Conservation (phyloP, 2,888 invertebrate genomes). For the Volucella bombylans region DNA sequence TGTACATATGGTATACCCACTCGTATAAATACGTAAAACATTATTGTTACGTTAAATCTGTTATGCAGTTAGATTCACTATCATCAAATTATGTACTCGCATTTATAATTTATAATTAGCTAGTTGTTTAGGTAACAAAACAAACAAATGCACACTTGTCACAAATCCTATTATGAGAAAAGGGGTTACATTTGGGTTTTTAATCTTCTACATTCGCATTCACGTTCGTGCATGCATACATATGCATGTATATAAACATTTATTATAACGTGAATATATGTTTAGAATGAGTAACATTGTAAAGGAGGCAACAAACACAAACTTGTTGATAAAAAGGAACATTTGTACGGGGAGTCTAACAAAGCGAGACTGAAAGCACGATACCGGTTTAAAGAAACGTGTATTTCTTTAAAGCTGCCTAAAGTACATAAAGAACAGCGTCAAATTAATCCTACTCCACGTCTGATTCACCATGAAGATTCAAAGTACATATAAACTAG, state of each 20-base stretch:
- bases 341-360: constrained; percentile 54
- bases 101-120: too few species aligned
- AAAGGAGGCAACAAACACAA: too few species aligned
- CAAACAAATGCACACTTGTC: constrained; percentile 28
- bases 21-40: not conserved
- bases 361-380: constrained; percentile 65
- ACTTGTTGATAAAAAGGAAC: not conserved
- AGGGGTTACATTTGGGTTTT: constrained; percentile 6
- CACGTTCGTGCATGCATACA: not conserved
- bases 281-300: too few species aligned
- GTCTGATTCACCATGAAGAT: too few species aligned
- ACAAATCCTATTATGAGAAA: not conserved
- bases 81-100: too few species aligned
- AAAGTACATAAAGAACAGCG: too few species aligned
- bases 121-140: constrained; percentile 17
- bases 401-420: not conserved
- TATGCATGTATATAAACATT: too few species aligned
- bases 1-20: not conserved
- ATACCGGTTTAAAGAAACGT: constrained; percentile 57
- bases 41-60: too few species aligned
- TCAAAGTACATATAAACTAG: too few species aligned
- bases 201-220: not conserved
- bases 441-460: too few species aligned
- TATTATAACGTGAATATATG: too few species aligned
- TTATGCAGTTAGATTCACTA: too few species aligned